Evolutionary conservation across 2,797 vertebrate genomes (phyloP), one percentile per base, ranked within the genome.

Genomic region (Betta splendens): DNA sequence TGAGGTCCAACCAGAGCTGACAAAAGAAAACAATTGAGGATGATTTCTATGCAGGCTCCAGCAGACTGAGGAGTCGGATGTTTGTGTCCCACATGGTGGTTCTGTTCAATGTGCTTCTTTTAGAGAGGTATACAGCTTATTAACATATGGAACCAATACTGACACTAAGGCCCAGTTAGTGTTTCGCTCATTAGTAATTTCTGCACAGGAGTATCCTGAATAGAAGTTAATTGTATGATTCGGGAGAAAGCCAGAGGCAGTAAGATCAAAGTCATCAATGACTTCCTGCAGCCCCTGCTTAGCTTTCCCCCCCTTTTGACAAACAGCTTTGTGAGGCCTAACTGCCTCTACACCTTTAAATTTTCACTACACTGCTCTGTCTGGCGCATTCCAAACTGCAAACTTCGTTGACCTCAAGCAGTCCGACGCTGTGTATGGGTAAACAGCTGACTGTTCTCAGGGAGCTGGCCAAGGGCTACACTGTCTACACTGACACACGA

Each of bases 271-370:
- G n/a, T n/a, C n/a, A 60, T 9, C 3, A 12, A 11, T 2, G 32
- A 13, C 17, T 2, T 17, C 20, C 5, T 33, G 31, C 40, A 56
- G 29, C 8, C 7, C 5, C 13, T 50, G 5, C 39, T 52, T 29
- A 25, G 13, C 3, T 15, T 16, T 35, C 52, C 38, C 64, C 35
- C 11, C 52, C 21, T 31, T 46, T 31, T 37, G 28, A 67, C 68
- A 46, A 80, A 68, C 45, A 36, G 39, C 33, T 44, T 56, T 61
- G 77, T 51, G 35, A 79, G 48, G 26, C 83, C 25, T 38, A 53
- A 59, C 60, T 64, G 64, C 48, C 46, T 68, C 44, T 46, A 36
- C 25, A 57, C 43, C 35, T 43, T 22, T 21, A 3, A 33, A 51
- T 42, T 2, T 26, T 38, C 29, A 6, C 39, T 45, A 9, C 12